Evolutionary conservation across 2,888 invertebrate species (phyloP).

Genomic region (Macrophya alboannulata): DNA sequence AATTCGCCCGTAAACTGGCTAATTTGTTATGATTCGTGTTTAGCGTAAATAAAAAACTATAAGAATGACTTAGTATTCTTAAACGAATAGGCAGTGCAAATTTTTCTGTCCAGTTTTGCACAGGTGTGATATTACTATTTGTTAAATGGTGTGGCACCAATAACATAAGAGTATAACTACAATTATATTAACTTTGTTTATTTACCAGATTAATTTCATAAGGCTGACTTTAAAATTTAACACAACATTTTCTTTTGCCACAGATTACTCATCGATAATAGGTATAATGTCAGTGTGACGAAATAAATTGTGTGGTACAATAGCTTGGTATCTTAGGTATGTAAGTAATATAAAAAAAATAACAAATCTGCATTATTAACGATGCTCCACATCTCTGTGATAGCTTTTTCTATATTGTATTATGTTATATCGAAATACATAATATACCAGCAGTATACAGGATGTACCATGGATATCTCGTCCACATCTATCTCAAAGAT

Average conservation of each 20-base stretch:
- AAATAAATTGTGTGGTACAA: slow-evolving; percentile 34
- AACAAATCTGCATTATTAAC: slow-evolving; percentile 36
- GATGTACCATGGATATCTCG: neutral
- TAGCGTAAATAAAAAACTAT: neutral
- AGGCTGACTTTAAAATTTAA: neutral
- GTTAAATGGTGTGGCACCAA: slow-evolving; percentile 37
- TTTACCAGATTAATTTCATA: slow-evolving; percentile 37
- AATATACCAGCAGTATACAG: slow-evolving; percentile 49
- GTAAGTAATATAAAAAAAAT: slow-evolving; percentile 50
- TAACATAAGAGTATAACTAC: slow-evolving; percentile 39
- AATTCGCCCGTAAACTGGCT: neutral
- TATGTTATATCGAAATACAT: slow-evolving; percentile 22
- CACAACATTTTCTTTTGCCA: slow-evolving; percentile 17
- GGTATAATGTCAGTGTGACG: slow-evolving; percentile 16
- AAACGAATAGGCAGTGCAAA: neutral
- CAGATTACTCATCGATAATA: slow-evolving; percentile 31
- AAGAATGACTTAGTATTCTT: neutral
- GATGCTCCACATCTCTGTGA: neutral
- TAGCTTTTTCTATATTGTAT: neutral
- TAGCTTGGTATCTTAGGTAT: slow-evolving; percentile 34
- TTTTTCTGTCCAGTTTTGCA: neutral
- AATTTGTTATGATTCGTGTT: neutral
- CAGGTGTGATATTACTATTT: neutral
- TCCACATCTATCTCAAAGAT: neutral
- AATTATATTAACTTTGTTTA: slow-evolving; percentile 30